phyloP scores from a whole-genome alignment of 2,888 invertebrate species.

The Pedicia rivosa region DNA sequence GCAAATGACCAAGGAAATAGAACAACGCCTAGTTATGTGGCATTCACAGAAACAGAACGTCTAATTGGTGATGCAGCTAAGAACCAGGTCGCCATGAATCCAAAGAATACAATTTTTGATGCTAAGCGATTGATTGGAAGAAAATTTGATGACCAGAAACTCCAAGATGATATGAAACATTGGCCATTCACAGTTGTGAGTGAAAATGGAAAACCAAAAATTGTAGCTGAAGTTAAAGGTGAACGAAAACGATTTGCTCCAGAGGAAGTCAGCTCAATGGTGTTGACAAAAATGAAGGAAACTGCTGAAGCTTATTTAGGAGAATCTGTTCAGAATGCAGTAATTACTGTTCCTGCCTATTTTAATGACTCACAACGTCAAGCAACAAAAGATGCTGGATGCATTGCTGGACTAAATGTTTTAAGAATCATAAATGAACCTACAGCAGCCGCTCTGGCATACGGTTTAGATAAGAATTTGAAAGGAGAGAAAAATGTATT shows the following conservation, averaged over 20 bases:
- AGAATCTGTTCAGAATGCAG: slow-evolving; percentile 73
- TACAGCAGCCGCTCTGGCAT: slow-evolving; percentile 85
- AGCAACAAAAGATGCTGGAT: slow-evolving; percentile 88
- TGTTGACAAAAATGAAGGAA: slow-evolving; percentile 88
- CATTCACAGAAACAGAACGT: slow-evolving; percentile 76
- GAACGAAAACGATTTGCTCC: slow-evolving; percentile 84
- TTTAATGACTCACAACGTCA: slow-evolving; percentile 85
- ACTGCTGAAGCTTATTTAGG: slow-evolving; percentile 84
- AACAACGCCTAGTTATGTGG: slow-evolving; percentile 61
- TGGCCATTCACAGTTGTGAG: slow-evolving; percentile 87
- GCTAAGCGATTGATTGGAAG: slow-evolving; percentile 93
- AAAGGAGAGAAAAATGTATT: slow-evolving; percentile 70
- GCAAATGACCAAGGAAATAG: slow-evolving; percentile 84
- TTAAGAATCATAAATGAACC: slow-evolving; percentile 90
- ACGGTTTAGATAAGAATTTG: slow-evolving; percentile 80
- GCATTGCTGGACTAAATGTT: slow-evolving; percentile 81
- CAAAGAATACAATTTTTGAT: slow-evolving; percentile 85
- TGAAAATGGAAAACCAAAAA: slow-evolving; percentile 69
- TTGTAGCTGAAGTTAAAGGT: slow-evolving; percentile 77
- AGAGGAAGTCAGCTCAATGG: slow-evolving; percentile 90
- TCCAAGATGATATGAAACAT: slow-evolving; percentile 90
- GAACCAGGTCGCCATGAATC: slow-evolving; percentile 81
- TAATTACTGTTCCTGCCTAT: slow-evolving; percentile 84
- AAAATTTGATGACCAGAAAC: slow-evolving; percentile 76
- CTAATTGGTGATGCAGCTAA: slow-evolving; percentile 77